Evolutionary conservation across 2,113 vertebrate genomes (phyloP), one percentile per base, ranked within the genome.

Genomic region (Lagenorhynchus albirostris): DNA sequence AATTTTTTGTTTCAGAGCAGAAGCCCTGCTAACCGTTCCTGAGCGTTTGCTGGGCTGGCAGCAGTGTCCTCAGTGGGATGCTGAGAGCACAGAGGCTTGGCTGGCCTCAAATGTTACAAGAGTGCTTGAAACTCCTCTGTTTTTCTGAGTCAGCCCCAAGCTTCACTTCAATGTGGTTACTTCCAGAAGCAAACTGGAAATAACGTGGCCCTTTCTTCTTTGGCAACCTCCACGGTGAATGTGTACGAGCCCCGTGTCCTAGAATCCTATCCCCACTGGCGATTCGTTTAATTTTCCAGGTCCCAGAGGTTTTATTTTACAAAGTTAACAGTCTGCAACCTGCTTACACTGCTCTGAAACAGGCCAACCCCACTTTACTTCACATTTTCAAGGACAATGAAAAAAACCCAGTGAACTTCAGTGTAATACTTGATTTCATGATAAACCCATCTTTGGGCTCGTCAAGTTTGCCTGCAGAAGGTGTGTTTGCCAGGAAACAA

Each of bases 1-100:
- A 7, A 1, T 8, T 3, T 14, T 23, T 33, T 76, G 21, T 53
- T n/a, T 21, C 26, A 0, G 6, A 13, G 67, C 13, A 1, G 53
- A 13, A 50, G 73, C 17, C 65, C 15, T 1, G 2, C 76, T 25
- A 11, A 20, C 50, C 4, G 2, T 7, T 15, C 38, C 33, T 0
- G 23, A n/a, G 21, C 8, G 5, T 76, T 15, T 23, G 38, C 70
- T 14, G n/a, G 71, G 3, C 47, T 0, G 29, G 23, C 31, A 21
- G 38, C 10, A 7, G 13, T 5, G 12, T 44, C 26, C 47, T 77
- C 12, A 8, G 38, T 1, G 1, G 6, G 44, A 44, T 0, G 7
- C 77, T 14, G 47, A 21, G n/a, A 33, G 33, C 20, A 1, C 18
- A 13, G 50, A 62, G 36, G 47, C 17, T 14, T 36, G 3, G 41